Conservation (phyloP, 2,113 vertebrate genomes). For the Erythrolamprus reginae region DNA sequence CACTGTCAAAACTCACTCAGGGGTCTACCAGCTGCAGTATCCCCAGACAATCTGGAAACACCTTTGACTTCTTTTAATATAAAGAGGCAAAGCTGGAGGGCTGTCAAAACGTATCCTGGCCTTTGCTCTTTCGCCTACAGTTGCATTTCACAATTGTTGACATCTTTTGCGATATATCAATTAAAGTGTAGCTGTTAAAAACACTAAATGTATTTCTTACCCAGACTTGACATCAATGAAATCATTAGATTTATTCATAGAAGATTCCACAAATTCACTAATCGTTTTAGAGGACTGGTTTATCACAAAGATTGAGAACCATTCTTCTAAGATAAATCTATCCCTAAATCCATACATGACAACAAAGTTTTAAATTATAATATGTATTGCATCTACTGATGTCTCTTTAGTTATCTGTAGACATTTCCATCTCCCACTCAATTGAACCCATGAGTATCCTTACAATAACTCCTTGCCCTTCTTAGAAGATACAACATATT, state of each 20-base stretch:
- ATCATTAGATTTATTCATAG: neutral
- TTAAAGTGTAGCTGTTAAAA: neutral
- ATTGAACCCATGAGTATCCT: neutral
- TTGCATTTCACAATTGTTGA: neutral
- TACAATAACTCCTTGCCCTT: neutral
- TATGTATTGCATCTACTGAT: neutral
- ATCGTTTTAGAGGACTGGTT: neutral
- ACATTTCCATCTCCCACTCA: neutral
- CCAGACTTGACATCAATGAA: neutral
- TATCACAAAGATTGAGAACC: neutral
- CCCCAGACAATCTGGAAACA: neutral
- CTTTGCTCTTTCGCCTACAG: neutral
- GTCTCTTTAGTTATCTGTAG: neutral
- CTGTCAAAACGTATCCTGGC: neutral
- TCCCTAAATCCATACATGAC: neutral
- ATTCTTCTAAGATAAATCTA: constrained; percentile 26
- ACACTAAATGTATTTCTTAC: neutral
- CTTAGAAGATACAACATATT: neutral
- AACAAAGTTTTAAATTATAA: neutral
- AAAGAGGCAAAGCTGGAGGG: neutral
- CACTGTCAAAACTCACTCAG: neutral
- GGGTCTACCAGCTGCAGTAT: neutral
- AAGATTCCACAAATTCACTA: neutral
- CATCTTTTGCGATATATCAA: neutral
- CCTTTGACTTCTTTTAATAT: neutral